Percentiles rank a stretch among this genome's conserved stretches.
These are phyloP conservation scores for Chelonus formosanus DNA, from an alignment of 2,888 invertebrate genomes.

Conservation along the genomic window DNA sequence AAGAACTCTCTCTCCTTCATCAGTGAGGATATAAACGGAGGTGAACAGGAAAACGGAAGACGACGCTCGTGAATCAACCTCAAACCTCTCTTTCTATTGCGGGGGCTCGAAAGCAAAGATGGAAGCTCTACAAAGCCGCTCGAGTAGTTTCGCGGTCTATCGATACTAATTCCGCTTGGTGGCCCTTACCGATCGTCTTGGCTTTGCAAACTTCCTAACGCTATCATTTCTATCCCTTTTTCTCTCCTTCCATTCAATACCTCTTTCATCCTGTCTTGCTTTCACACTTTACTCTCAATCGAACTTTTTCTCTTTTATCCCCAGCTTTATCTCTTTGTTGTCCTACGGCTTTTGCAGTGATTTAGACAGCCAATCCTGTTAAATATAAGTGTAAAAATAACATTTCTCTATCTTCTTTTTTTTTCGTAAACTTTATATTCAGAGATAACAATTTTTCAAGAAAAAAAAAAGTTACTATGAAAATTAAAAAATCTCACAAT, in stretches of 20 bases:
- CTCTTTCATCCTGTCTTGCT: conserved; percentile 25
- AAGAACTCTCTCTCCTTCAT: conserved; percentile 6
- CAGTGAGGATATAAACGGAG: conserved; percentile 23
- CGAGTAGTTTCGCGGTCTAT: conserved; percentile 39
- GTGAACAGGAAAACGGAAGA: conserved; percentile 28
- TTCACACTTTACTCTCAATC: conserved; percentile 26
- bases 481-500: too few species aligned
- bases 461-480: too few species aligned
- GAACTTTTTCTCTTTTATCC: conserved; percentile 25
- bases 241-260: conserved; percentile 22
- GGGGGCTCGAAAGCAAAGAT: conserved; percentile 28
- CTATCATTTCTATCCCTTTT: conserved; percentile 31
- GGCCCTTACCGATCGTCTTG: conserved; percentile 30
- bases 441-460: too few species aligned
- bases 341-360: conserved; percentile 30
- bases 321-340: conserved; percentile 30
- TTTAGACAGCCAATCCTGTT: conserved; percentile 34
- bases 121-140: conserved; percentile 40
- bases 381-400: conserved; percentile 14
- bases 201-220: conserved; percentile 35
- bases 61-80: conserved; percentile 27
- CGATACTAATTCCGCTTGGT: conserved; percentile 42
- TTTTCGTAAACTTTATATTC: neutral
- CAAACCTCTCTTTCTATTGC: neutral
- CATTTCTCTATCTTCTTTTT: conserved; percentile 1